phyloP scores from a whole-genome alignment of 2,888 invertebrate species.

The Heteromurus nitidus region DNA sequence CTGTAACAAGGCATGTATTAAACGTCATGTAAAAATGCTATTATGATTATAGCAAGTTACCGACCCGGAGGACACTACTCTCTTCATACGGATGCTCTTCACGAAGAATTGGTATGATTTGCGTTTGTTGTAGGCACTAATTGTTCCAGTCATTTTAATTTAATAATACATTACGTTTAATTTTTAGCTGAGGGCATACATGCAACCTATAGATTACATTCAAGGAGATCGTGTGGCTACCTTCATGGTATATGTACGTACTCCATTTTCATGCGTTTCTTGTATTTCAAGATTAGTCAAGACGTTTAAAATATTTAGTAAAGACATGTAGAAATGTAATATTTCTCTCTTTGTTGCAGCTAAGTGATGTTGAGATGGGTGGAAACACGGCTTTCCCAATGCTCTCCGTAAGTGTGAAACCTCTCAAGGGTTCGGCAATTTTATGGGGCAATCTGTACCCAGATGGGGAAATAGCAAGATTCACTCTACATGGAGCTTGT shows the following conservation, averaged over 20 bases:
- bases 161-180: background rate
- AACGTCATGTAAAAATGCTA: background rate
- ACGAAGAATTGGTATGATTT: conserved; percentile 55
- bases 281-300: too few relatives aligned
- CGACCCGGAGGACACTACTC: conserved; percentile 77
- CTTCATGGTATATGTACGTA: conserved; percentile 74
- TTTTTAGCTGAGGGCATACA: conserved; percentile 31
- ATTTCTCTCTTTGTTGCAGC: too few relatives aligned
- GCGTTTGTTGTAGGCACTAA: background rate
- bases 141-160: background rate
- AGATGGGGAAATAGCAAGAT: conserved; percentile 75
- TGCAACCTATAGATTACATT: conserved; percentile 49
- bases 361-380: conserved; percentile 73
- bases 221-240: conserved; percentile 74
- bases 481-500: conserved; percentile 77
- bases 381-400: conserved; percentile 75
- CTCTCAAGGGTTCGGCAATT: conserved; percentile 75
- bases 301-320: too few relatives aligned
- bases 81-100: conserved; percentile 75
- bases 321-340: too few relatives aligned
- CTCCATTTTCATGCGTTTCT: too few relatives aligned
- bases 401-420: conserved; percentile 73
- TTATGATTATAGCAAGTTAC: conserved; percentile 73
- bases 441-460: conserved; percentile 77
- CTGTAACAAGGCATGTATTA: background rate